These are phyloP conservation scores for Drosophila kanekoi DNA, from an alignment of 2,888 invertebrate species.

Conservation along the genomic window DNA sequence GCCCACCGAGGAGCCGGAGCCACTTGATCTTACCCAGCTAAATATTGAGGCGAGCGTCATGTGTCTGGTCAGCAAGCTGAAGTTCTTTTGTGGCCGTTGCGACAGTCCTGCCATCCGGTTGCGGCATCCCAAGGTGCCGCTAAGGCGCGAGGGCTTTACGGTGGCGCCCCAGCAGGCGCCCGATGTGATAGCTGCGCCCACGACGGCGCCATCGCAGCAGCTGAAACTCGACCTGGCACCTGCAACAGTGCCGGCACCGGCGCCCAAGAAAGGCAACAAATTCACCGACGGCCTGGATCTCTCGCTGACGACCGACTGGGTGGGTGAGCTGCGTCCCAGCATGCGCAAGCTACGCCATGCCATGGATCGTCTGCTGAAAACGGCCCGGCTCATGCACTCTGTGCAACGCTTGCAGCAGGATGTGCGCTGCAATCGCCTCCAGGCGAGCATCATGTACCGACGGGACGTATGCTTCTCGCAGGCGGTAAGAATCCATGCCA, in stretches of 20 bases:
- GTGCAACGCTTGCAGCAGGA: slow-evolving; percentile 93
- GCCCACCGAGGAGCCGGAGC: slow-evolving; percentile 93
- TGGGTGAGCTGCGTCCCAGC: slow-evolving; percentile 91
- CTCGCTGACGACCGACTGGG: slow-evolving; percentile 90
- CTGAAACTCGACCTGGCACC: slow-evolving; percentile 67
- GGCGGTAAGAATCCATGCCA: slow-evolving; percentile 88
- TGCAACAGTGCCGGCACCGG: neutral
- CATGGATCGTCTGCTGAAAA: slow-evolving; percentile 91
- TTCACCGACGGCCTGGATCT: slow-evolving; percentile 90
- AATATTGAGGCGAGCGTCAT: slow-evolving; percentile 95
- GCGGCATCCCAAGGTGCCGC: slow-evolving; percentile 85
- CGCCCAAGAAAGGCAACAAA: slow-evolving; percentile 88
- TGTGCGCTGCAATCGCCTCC: slow-evolving; percentile 90
- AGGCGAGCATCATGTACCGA: slow-evolving; percentile 90
- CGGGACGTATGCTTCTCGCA: slow-evolving; percentile 96
- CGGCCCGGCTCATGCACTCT: slow-evolving; percentile 92
- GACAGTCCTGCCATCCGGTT: slow-evolving; percentile 90
- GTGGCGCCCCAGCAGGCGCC: slow-evolving; percentile 75
- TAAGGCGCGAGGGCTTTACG: slow-evolving; percentile 81
- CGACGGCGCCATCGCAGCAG: slow-evolving; percentile 11
- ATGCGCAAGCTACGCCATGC: slow-evolving; percentile 92
- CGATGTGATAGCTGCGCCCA: slow-evolving; percentile 80
- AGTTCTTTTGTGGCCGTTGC: slow-evolving; percentile 91
- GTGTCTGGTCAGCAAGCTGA: slow-evolving; percentile 93
- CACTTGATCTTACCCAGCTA: slow-evolving; percentile 93